These are phyloP conservation scores for Cynopterus sphinx DNA, from an alignment of 2,797 vertebrate genomes.

Conservation along the genomic window DNA sequence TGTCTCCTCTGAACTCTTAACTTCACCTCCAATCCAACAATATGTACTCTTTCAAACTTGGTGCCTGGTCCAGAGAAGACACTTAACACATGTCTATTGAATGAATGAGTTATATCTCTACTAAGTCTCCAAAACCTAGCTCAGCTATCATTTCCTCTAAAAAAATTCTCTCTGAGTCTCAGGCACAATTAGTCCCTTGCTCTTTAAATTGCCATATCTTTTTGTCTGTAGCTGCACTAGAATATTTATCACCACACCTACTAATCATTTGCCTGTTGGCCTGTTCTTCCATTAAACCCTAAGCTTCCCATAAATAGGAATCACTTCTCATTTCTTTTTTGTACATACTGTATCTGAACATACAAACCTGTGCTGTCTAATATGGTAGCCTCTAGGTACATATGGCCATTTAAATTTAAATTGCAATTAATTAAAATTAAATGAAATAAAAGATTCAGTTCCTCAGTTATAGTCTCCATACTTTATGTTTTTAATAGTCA, in stretches of 20 bases:
- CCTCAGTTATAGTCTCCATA: background rate
- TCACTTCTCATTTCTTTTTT: background rate
- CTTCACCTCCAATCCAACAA: background rate
- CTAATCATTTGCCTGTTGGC: background rate
- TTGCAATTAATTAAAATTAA: slow-evolving; percentile 2
- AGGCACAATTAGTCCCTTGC: background rate
- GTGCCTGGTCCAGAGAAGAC: background rate
- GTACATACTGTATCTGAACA: background rate
- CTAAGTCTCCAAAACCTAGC: background rate
- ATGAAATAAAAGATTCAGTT: background rate
- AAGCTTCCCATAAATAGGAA: background rate
- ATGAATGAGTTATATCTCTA: background rate
- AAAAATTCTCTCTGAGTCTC: background rate
- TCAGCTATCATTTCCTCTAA: background rate
- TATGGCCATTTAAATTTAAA: background rate
- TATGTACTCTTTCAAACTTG: background rate
- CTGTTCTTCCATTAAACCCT: background rate
- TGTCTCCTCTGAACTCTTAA: background rate
- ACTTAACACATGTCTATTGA: background rate
- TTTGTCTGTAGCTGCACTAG: background rate
- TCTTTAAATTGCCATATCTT: background rate
- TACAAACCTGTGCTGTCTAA: background rate
- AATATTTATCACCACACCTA: background rate
- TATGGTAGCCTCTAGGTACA: background rate
- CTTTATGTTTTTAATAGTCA: background rate